Conservation (phyloP, 2,888 invertebrate genomes). For the Elegia similella region DNA sequence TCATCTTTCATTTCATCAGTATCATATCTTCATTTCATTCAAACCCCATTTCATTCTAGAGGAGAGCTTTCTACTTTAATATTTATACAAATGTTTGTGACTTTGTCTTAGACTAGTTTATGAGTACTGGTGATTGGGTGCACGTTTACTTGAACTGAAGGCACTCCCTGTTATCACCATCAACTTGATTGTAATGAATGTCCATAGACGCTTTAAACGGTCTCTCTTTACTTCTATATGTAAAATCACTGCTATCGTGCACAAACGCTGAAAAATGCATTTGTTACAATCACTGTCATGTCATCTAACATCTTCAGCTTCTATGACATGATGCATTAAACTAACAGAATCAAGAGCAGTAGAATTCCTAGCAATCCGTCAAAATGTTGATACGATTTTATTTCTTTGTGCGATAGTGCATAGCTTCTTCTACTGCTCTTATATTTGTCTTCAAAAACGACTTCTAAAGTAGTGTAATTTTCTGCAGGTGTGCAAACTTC, state of each 20-base stretch:
- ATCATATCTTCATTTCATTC: conserved; percentile 62
- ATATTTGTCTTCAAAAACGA: conserved; percentile 7
- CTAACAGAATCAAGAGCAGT: conserved; percentile 68
- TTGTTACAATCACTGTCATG: conserved; percentile 67
- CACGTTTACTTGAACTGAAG: conserved; percentile 71
- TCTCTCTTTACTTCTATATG: conserved; percentile 18
- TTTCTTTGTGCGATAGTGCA: conserved; percentile 27
- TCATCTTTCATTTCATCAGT: conserved; percentile 55
- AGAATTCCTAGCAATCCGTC: conserved; percentile 41
- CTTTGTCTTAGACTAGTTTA: conserved; percentile 35
- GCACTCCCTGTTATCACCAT: conserved; percentile 69
- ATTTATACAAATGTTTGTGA: conserved; percentile 30
- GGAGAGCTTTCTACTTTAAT: conserved; percentile 68
- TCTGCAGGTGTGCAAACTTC: conserved; percentile 71
- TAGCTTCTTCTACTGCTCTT: conserved; percentile 63
- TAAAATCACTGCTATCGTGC: conserved; percentile 30
- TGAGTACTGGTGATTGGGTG: conserved; percentile 71
- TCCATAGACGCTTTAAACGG: conserved; percentile 26
- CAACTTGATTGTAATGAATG: conserved; percentile 66
- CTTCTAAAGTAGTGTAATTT: conserved; percentile 35
- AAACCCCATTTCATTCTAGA: conserved; percentile 79
- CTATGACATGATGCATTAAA: conserved; percentile 68
- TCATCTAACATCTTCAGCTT: conserved; percentile 74
- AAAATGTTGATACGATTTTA: conserved; percentile 19
- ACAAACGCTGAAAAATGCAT: conserved; percentile 46